Conservation (phyloP, 2,888 invertebrate genomes). For the Linnaemya tessellans region DNA sequence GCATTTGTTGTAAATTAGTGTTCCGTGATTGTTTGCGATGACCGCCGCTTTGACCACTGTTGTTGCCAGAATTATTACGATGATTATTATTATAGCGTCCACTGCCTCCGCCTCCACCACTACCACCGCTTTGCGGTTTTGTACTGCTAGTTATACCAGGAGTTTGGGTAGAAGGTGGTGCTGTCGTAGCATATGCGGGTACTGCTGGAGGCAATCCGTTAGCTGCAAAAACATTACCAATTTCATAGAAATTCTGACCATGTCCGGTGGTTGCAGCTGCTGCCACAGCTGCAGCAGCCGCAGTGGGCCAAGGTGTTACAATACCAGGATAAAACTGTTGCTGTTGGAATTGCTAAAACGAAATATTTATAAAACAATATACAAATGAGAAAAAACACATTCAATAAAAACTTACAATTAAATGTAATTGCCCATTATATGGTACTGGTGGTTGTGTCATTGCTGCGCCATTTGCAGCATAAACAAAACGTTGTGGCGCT, state of each 20-base stretch:
- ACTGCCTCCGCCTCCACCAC: conserved; percentile 71
- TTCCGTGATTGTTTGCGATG: conserved; percentile 81
- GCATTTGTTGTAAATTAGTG: conserved; percentile 74
- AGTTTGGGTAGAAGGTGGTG: conserved; percentile 78
- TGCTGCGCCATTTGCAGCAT: conserved; percentile 85
- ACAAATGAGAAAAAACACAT: background rate
- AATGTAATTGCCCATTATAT: conserved; percentile 86
- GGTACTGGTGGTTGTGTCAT: conserved; percentile 83
- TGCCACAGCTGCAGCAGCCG: conserved; percentile 82
- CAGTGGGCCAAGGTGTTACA: conserved; percentile 84
- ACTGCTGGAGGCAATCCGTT: conserved; percentile 88
- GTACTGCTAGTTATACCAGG: conserved; percentile 76
- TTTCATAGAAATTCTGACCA: conserved; percentile 86
- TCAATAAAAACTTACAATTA: conserved; percentile 85
- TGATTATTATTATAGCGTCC: conserved; percentile 79
- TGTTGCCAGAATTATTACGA: conserved; percentile 79
- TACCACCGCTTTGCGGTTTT: conserved; percentile 77
- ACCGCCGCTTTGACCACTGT: conserved; percentile 77
- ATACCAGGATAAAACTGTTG: conserved; percentile 87
- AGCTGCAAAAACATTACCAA: conserved; percentile 88
- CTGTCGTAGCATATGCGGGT: conserved; percentile 82
- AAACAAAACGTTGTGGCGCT: conserved; percentile 87
- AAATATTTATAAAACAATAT: background rate
- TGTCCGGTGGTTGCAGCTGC: conserved; percentile 83
- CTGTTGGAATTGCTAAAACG: conserved; percentile 85